Evolutionary conservation across 2,113 vertebrate genomes (phyloP).

Genomic region (Macaca mulatta): DNA sequence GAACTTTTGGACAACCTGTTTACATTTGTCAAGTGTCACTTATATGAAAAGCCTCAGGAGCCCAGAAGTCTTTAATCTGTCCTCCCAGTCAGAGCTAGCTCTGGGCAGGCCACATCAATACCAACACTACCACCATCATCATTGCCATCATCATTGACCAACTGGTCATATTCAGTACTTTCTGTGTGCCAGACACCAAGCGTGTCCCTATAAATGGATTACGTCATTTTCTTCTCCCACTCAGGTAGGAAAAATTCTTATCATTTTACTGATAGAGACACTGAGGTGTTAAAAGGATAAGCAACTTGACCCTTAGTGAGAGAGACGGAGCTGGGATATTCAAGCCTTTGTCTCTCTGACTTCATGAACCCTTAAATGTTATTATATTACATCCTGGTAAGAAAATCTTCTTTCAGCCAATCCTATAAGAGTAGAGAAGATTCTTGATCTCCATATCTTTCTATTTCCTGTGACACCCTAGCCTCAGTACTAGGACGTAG

Average conservation of each 20-base stretch:
- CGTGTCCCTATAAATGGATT: background rate
- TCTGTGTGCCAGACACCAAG: background rate
- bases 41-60: background rate
- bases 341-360: background rate
- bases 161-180: background rate
- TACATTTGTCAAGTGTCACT: background rate
- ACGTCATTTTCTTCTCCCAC: background rate
- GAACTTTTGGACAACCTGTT: background rate
- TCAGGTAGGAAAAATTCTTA: background rate
- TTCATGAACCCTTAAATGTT: background rate
- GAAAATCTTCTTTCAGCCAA: background rate
- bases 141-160: rapidly evolving
- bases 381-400: background rate
- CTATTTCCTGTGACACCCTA: rapidly evolving
- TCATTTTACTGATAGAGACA: background rate
- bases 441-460: background rate
- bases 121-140: no score
- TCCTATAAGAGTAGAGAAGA: background rate
- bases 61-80: background rate
- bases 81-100: background rate
- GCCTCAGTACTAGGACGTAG: background rate
- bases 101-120: rapidly evolving
- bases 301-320: background rate
- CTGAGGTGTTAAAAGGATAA: background rate
- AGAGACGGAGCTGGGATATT: background rate